phyloP scores from a whole-genome alignment of 2,888 invertebrate genomes.

The Cantharis rufa region DNA sequence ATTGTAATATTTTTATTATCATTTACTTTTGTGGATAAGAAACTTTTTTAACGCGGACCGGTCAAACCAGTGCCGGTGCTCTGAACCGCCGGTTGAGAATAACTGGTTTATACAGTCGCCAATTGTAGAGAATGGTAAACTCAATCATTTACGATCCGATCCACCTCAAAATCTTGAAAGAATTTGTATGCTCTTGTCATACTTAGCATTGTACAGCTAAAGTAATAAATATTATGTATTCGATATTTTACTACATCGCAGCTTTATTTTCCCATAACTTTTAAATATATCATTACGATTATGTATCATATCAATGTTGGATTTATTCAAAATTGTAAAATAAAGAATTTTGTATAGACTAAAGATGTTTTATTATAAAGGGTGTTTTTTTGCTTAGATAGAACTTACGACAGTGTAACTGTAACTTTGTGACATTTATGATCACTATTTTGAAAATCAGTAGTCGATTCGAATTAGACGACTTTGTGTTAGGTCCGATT shows the following conservation, averaged over 20 bases:
- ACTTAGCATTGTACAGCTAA: constrained; percentile 13
- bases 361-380: neutral
- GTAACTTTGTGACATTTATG: no score
- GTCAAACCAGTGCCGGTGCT: no score
- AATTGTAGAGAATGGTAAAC: neutral
- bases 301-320: constrained; percentile 49
- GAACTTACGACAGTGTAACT: no score
- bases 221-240: neutral
- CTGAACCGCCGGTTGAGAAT: no score
- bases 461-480: no score
- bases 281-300: constrained; percentile 11
- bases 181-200: neutral
- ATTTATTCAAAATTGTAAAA: constrained; percentile 41
- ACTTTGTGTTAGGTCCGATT: no score
- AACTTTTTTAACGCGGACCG: no score
- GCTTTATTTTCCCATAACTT: constrained; percentile 40
- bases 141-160: neutral
- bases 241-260: constrained; percentile 39
- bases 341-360: constrained; percentile 34
- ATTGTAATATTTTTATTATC: no score
- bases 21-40: no score
- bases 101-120: no score
- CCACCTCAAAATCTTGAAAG: neutral
- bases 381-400: no score
- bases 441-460: no score